Evolutionary conservation across 2,888 invertebrate species (phyloP).

Genomic region (Apamea crenata): DNA sequence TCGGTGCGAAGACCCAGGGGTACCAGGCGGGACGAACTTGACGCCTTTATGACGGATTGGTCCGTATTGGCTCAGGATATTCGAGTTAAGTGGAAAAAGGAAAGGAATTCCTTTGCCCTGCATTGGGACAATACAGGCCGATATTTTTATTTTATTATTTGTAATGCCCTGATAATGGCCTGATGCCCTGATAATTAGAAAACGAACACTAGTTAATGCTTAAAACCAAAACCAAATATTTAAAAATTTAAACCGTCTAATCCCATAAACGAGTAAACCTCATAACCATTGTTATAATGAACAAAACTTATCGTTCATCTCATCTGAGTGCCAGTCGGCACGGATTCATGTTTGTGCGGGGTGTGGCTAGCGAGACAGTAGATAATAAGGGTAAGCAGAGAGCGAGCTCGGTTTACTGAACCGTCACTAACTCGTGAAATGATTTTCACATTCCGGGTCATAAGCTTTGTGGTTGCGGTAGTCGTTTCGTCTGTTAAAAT

Average conservation of each 20-base stretch:
- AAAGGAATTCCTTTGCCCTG: too few species aligned
- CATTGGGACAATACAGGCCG: too few species aligned
- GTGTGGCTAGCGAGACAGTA: not conserved
- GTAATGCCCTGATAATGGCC: too few species aligned
- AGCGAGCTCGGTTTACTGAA: not conserved
- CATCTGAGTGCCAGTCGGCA: constrained; percentile 56
- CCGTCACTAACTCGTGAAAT: constrained; percentile 14
- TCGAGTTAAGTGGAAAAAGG: too few species aligned
- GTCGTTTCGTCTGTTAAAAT: not conserved
- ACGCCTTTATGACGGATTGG: too few species aligned
- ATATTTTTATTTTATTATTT: too few species aligned
- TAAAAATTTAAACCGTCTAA: constrained; percentile 12
- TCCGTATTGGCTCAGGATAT: too few species aligned
- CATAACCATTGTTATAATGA: constrained; percentile 16
- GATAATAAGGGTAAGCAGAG: not conserved
- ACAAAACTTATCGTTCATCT: constrained; percentile 60
- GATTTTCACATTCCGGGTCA: constrained; percentile 28
- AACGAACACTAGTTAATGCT: not conserved
- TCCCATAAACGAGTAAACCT: constrained; percentile 11
- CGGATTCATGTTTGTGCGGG: constrained; percentile 59
- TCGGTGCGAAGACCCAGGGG: too few species aligned
- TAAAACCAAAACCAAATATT: not conserved
- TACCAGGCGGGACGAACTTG: too few species aligned
- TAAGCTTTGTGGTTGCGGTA: not conserved
- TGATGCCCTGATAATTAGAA: not conserved